Base-by-base conservation (phyloP, 2,888 invertebrate species). In the Amphimallon solstitiale region DNA sequence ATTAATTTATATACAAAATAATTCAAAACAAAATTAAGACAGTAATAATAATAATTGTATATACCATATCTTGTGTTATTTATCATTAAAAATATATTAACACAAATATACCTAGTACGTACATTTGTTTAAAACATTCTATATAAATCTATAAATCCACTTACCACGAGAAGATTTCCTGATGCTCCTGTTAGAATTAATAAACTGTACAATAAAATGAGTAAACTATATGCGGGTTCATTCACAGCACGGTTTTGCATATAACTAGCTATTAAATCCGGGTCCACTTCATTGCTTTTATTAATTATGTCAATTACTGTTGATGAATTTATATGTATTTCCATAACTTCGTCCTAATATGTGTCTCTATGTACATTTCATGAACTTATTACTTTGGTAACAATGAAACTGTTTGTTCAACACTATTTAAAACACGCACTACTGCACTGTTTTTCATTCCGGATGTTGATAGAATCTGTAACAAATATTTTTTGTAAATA, bases 101-200 rank as follows among this genome's bases (percentile, higher is more conserved):
- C n/a, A n/a, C n/a, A n/a, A 38, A 56, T 21, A 56, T 19, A 56
- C 14, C 37, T n/a, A 40, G 10, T 17, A 56, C 14, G 9, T 6
- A 37, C 12, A 37, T 56, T 56, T 56, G n/a, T n/a, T n/a, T n/a
- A n/a, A n/a, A n/a, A n/a, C n/a, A n/a, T n/a, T n/a, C n/a, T n/a
- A n/a, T n/a, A 29, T 60, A 17, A 61, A 17, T 40, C 19, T 15
- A 29, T 17, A 60, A 15, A n/a, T 12, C 34, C n/a, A 81, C 82
- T 81, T 75, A 96, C 94, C 74, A 96, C 95, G 49, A 97, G 85
- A 7, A 90, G 89, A 82, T 96, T 97, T 48, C 96, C 96, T 61
- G 92, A 84, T 1, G 93, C 90, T 38, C 96, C 96, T 61, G 94
- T 88, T 10, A 91, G 82, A 67, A 95, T 94, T 74, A 95, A 84